Base-by-base conservation (phyloP, 2,113 vertebrate species). In the Xenopus borealis region DNA sequence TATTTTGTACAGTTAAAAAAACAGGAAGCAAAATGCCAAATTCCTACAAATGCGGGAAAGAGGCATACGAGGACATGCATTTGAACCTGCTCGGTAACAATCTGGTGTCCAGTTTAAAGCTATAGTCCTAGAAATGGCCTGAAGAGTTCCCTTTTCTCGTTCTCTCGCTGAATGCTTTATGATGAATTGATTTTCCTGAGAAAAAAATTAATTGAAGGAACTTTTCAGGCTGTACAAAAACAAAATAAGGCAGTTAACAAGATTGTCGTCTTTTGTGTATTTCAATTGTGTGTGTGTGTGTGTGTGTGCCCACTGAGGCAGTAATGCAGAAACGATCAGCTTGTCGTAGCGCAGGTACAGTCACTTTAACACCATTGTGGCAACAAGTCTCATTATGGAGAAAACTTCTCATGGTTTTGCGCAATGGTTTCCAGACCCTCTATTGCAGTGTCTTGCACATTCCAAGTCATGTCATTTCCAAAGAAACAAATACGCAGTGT, bases 171-270 rank as follows among this genome's bases (percentile, higher is more conserved):
- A 66, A 50, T 50, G 44, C 46, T 67, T n/a, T 13, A 18, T 19
- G 83, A 80, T 78, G 67, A 81, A 80, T 78, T 72, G 74, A 78
- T 83, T 87, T 96, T 97, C 95, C 96, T 97, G 94, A 97, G 95
- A 95, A 92, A 74, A 27, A 93, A 91, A 90, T 92, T 88, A 88
- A 84, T 90, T 80, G 81, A 84, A 85, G 84, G 84, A 88, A 88
- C 85, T 81, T 92, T 83, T 81, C 79, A 86, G 83, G 84, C 86
- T 88, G 86, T 94, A 94, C 82, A 92, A 94, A 94, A 86, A 90
- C 53, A 93, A 72, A 94, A 92, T 95, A 95, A 98, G 95, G 94
- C 93, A 93, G 92, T 92, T 87, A 83, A 89, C 88, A 86, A 90
- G 83, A 89, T 78, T 88, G 86, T 89, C 86, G 84, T 80, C 82